Base-by-base conservation (phyloP, 1,140 invertebrate genomes). In the Acromyrmex charruanus region DNA sequence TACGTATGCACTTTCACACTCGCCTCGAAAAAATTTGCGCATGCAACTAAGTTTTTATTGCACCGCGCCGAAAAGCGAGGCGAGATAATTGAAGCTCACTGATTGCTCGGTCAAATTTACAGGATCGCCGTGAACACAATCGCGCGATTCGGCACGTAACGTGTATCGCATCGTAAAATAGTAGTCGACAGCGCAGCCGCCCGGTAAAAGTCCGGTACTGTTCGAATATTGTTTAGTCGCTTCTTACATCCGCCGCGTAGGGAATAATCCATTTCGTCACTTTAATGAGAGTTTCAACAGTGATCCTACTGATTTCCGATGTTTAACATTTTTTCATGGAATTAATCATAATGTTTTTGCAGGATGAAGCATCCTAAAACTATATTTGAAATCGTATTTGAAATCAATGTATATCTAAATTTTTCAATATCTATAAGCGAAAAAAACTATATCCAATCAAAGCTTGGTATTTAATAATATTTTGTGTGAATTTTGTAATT, bases 81-180 rank as follows among this genome's bases (percentile, higher is more conserved):
- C 53, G 53, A 59, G 65, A 80, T 86, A 86, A 86, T 80, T 86
- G 77, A 69, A 71, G n/a, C 77, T 61, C 77, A 39, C 39, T 80
- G 65, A 86, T 86, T 81, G 71, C 77, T 81, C 63, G 61, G 63
- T 21, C 75, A 86, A 86, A 86, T 80, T 61, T 53, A 58, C 65
- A 44, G n/a, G n/a, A 80, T 80, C 44, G 53, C 39, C 39, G 21
- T 21, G 25, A 28, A 79, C 59, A 66, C 80, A 59, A 49, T 31
- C 18, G 66, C 14, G 31, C 55, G 39, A 82, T 84, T 75, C 80
- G 55, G n/a, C 69, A 25, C 49, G 80, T 63, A 84, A 84, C 69
- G 55, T n/a, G 55, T 49, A 74, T 51, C n/a, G 80, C 68, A 82
- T 82, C 69, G 80, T 82, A 82, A 82, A 84, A 49, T 44, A 55